Evolutionary conservation across 1,140 invertebrate species (phyloP).

Genomic region (Atopsyche davidsoni): DNA sequence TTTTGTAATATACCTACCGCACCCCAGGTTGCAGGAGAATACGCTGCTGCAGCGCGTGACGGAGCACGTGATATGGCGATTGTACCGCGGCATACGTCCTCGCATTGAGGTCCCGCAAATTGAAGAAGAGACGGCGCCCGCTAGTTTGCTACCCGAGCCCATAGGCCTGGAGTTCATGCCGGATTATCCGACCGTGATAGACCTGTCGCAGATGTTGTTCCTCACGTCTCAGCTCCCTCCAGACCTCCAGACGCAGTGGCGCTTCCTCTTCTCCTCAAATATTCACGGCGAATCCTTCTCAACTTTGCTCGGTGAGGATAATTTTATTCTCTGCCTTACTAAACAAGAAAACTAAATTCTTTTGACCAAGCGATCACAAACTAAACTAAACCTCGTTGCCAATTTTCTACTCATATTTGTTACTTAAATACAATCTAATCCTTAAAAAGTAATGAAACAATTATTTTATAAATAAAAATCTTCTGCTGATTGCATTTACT

Average conservation of each 20-base stretch:
- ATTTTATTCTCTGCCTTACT: too few species aligned
- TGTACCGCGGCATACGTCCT: slow-evolving; percentile 42
- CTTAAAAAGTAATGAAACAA: neutral
- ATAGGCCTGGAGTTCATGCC: slow-evolving; percentile 61
- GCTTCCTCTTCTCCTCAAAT: slow-evolving; percentile 76
- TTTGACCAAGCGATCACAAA: too few species aligned
- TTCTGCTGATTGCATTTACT: neutral
- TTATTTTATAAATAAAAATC: neutral
- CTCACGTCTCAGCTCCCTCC: slow-evolving; percentile 68
- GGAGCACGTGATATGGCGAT: slow-evolving; percentile 48
- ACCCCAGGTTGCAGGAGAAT: slow-evolving; percentile 38
- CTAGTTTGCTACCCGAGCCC: slow-evolving; percentile 36
- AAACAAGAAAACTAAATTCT: too few species aligned
- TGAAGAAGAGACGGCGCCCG: slow-evolving; percentile 33
- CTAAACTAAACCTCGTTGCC: too few species aligned
- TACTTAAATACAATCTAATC: too few species aligned
- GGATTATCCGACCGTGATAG: slow-evolving; percentile 69
- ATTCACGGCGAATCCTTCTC: slow-evolving; percentile 81
- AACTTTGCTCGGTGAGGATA: slow-evolving; percentile 60
- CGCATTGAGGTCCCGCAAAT: slow-evolving; percentile 35
- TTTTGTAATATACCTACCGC: neutral
- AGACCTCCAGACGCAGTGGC: slow-evolving; percentile 68
- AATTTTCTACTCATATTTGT: too few species aligned
- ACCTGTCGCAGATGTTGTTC: slow-evolving; percentile 70
- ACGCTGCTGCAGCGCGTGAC: slow-evolving; percentile 42